A percentile compares a stretch with the other conserved stretches of the same genome.
phyloP scores from a whole-genome alignment of 2,113 vertebrate genomes.

The Megatriorchis doriae region DNA sequence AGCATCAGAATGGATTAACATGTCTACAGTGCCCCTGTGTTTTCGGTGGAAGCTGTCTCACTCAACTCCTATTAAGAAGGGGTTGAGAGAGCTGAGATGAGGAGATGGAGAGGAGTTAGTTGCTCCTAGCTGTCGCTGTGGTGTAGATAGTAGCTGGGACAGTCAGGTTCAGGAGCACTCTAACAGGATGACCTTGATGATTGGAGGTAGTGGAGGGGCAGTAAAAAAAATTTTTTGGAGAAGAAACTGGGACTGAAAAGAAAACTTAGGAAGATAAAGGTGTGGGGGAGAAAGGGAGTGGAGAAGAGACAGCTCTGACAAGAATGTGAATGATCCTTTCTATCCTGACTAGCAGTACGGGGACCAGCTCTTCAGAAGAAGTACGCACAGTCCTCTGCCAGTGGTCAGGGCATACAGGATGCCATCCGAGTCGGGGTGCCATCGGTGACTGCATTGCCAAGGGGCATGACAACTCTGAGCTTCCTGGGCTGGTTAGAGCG shows the following conservation, averaged over 20 bases:
- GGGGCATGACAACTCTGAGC: not conserved
- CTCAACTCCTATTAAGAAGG: not conserved
- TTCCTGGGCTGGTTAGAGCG: not conserved
- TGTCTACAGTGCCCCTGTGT: not conserved
- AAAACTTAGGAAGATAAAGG: not conserved
- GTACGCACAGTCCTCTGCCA: not conserved
- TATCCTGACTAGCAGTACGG: not conserved
- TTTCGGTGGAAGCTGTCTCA: not conserved
- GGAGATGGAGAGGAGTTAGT: not conserved
- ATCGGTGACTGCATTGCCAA: not conserved
- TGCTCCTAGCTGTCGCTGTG: not conserved
- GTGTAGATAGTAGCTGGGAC: not conserved
- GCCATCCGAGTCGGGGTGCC: not conserved
- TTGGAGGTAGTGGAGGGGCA: not conserved
- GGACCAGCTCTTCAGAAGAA: not conserved
- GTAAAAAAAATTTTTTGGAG: not conserved
- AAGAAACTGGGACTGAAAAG: not conserved
- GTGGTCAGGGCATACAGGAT: not conserved
- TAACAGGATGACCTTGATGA: not conserved
- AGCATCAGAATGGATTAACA: not conserved
- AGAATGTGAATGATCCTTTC: not conserved
- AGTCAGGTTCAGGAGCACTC: not conserved
- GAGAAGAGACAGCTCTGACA: not conserved
- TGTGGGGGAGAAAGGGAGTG: not conserved
- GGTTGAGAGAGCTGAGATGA: not conserved